A percentile compares a stretch with the other conserved stretches of the same genome.
These are phyloP conservation scores for Morelia viridis DNA, from an alignment of 2,797 vertebrate species.

Conservation along the genomic window DNA sequence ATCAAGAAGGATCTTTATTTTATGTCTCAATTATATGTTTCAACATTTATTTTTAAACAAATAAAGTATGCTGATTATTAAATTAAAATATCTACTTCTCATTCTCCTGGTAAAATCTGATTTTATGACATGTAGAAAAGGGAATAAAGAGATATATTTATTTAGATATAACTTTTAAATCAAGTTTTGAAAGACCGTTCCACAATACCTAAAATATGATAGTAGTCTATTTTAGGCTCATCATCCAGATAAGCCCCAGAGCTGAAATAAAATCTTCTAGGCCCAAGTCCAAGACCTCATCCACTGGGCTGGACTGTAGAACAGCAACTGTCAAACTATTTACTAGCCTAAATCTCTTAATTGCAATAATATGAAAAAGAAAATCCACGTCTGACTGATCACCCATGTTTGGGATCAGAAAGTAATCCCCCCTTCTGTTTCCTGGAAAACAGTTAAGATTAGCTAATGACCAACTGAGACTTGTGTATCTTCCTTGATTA, in stretches of 20 bases:
- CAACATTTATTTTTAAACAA: not conserved
- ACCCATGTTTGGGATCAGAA: not conserved
- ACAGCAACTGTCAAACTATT: constrained; percentile 7
- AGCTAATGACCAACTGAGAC: not conserved
- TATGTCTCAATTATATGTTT: not conserved
- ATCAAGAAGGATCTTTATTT: not conserved
- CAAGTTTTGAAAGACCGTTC: not conserved
- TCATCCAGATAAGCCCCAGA: not conserved
- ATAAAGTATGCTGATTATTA: not conserved
- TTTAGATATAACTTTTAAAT: not conserved
- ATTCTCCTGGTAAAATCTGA: not conserved
- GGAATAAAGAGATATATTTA: not conserved
- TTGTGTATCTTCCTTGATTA: not conserved
- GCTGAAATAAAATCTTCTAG: constrained; percentile 14
- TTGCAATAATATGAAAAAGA: constrained; percentile 20
- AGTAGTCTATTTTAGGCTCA: constrained; percentile 8
- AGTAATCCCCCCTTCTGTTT: not conserved
- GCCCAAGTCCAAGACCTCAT: constrained; percentile 9
- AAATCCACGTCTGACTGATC: constrained; percentile 14
- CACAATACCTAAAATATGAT: constrained; percentile 1
- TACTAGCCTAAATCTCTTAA: constrained; percentile 10
- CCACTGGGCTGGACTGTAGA: not conserved
- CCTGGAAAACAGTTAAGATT: constrained; percentile 3
- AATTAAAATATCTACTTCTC: not conserved
- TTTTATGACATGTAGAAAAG: not conserved